Percentiles rank a stretch among this genome's conserved stretches.
Evolutionary conservation across 2,797 vertebrate genomes (phyloP).

Genomic region (Synanceia verrucosa): DNA sequence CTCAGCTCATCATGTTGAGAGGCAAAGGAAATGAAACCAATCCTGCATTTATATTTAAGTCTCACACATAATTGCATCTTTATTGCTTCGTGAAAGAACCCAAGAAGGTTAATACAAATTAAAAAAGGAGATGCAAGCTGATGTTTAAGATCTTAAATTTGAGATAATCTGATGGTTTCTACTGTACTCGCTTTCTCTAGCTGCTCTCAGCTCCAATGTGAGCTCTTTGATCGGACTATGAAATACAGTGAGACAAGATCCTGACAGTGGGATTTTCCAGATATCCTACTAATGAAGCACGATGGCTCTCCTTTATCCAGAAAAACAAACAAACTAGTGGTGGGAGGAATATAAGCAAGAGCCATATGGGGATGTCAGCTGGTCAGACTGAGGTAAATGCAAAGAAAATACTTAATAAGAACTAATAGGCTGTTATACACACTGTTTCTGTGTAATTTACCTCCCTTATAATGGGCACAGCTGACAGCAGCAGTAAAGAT

Average conservation of each 20-base stretch:
- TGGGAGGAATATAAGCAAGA: neutral
- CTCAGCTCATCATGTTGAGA: too few relatives aligned
- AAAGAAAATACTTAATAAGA: conserved; percentile 55
- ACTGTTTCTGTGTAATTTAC: conserved; percentile 36
- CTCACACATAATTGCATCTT: neutral
- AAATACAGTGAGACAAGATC: conserved; percentile 22
- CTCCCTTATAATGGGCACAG: conserved; percentile 42
- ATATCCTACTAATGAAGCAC: conserved; percentile 47
- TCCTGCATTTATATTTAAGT: neutral
- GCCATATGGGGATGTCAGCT: conserved; percentile 35
- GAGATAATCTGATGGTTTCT: neutral
- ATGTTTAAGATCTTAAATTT: neutral
- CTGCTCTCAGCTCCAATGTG: conserved; percentile 3
- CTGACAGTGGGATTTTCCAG: conserved; percentile 22
- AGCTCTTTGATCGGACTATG: conserved; percentile 19
- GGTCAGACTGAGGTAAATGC: conserved; percentile 32
- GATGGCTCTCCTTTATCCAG: conserved; percentile 27
- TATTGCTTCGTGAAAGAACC: neutral
- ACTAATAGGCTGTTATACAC: conserved; percentile 50
- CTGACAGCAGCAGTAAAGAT: conserved; percentile 46
- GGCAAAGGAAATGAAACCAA: too few relatives aligned
- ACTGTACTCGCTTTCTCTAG: conserved; percentile 1
- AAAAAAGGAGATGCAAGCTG: neutral
- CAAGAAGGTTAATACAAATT: neutral
- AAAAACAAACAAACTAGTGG: conserved; percentile 20